A percentile compares a stretch with the other conserved stretches of the same genome.
These are phyloP conservation scores for Gonocerus acuteangulatus DNA, from an alignment of 2,888 invertebrate genomes.

Conservation along the genomic window DNA sequence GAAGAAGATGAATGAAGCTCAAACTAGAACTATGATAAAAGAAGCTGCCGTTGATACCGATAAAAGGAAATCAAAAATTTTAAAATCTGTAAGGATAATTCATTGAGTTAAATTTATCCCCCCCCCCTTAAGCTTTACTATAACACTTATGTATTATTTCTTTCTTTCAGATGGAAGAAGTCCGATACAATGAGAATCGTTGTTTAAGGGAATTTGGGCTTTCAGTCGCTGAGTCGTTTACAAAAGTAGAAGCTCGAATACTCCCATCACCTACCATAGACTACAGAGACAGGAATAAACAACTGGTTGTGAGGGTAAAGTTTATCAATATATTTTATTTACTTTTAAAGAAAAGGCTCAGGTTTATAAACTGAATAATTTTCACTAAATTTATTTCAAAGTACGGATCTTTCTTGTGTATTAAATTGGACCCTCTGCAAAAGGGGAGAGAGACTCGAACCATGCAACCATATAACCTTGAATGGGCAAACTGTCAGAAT, in stretches of 20 bases:
- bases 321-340: neutral
- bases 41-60: constrained; percentile 74
- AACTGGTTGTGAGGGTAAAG: neutral
- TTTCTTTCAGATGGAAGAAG: constrained; percentile 14
- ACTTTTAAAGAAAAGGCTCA: too few species aligned
- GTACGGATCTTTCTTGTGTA: too few species aligned
- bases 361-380: too few species aligned
- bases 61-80: constrained; percentile 70
- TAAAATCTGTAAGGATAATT: constrained; percentile 46
- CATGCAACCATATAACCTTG: too few species aligned
- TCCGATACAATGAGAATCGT: constrained; percentile 43
- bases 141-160: too few species aligned
- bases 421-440: too few species aligned
- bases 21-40: constrained; percentile 80
- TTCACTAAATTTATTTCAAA: too few species aligned
- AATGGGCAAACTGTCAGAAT: too few species aligned
- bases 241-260: constrained; percentile 68
- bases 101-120: neutral
- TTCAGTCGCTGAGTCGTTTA: constrained; percentile 63
- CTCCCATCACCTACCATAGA: constrained; percentile 66
- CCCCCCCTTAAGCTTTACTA: too few species aligned
- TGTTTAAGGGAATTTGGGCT: constrained; percentile 75
- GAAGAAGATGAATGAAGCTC: constrained; percentile 70
- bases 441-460: too few species aligned
- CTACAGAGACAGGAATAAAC: constrained; percentile 49